Evolutionary conservation across 2,113 vertebrate genomes (phyloP).

Genomic region (Collichthys lucidus): DNA sequence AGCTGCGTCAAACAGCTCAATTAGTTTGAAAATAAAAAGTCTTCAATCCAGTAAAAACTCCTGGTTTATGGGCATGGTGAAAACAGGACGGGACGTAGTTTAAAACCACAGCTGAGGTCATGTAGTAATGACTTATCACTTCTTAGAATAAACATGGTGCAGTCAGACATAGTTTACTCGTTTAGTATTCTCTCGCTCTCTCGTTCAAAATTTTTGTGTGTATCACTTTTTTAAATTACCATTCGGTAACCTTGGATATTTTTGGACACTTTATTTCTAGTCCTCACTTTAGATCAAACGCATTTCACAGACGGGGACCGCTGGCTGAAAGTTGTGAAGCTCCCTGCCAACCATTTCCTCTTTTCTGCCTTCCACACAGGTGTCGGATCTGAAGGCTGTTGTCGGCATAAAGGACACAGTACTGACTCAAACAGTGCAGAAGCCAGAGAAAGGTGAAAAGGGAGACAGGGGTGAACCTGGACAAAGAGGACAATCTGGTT

Average conservation of each 20-base stretch:
- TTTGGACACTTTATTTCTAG: neutral
- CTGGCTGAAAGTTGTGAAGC: neutral
- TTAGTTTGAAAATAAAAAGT: constrained; percentile 25
- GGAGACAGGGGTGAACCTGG: constrained; percentile 89
- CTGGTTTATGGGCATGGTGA: constrained; percentile 14
- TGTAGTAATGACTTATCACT: neutral
- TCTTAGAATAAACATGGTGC: neutral
- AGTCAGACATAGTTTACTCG: neutral
- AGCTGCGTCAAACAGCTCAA: neutral
- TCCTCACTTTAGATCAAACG: too few relatives aligned
- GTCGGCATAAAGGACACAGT: constrained; percentile 62
- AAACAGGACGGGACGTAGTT: neutral
- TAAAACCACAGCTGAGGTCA: neutral
- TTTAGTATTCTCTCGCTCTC: too few relatives aligned
- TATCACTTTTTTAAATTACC: neutral
- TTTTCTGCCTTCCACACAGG: constrained; percentile 58
- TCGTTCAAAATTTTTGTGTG: neutral
- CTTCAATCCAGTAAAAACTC: constrained; percentile 21
- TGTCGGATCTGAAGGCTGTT: constrained; percentile 79
- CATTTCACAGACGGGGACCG: neutral
- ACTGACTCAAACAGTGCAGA: neutral
- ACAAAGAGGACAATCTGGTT: constrained; percentile 85
- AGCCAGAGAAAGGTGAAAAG: constrained; percentile 80
- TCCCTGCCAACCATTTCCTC: neutral
- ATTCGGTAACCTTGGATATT: neutral